Evolutionary conservation across 1,140 invertebrate genomes (phyloP).

Genomic region (Atopsyche davidsoni): DNA sequence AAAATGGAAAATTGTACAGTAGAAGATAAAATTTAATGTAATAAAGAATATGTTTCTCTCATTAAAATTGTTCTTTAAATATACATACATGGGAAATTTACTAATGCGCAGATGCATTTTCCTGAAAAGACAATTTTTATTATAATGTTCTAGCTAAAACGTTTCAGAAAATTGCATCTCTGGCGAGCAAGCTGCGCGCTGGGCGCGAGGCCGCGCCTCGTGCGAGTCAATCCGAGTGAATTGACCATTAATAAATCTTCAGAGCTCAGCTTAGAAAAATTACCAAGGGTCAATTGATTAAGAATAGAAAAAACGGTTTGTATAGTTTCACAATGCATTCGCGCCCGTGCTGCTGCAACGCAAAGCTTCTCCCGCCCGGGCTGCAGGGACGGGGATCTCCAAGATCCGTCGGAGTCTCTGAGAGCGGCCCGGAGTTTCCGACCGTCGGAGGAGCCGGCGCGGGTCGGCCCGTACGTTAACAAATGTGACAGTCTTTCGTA

Average conservation of each 20-base stretch:
- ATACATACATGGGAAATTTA: slow-evolving; percentile 28
- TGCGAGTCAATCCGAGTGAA: slow-evolving; percentile 16
- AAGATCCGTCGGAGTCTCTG: too few relatives aligned
- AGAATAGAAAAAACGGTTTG: slow-evolving; percentile 1
- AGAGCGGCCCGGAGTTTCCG: too few relatives aligned
- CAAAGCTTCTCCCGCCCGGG: too few relatives aligned
- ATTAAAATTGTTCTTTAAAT: slow-evolving; percentile 29
- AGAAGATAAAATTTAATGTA: slow-evolving; percentile 31
- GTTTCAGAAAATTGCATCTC: slow-evolving; percentile 27
- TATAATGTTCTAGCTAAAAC: slow-evolving; percentile 25
- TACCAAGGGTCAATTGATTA: slow-evolving; percentile 29
- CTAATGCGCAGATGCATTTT: slow-evolving; percentile 26
- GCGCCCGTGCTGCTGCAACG: too few relatives aligned
- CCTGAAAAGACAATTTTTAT: slow-evolving; percentile 24
- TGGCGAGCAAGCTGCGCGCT: slow-evolving; percentile 11
- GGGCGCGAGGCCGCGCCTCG: slow-evolving; percentile 8
- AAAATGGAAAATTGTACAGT: slow-evolving; percentile 33
- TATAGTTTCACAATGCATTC: slow-evolving; percentile 6
- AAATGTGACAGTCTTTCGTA: slow-evolving; percentile 30
- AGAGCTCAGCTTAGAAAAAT: slow-evolving; percentile 21
- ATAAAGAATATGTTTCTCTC: slow-evolving; percentile 29
- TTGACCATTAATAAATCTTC: slow-evolving; percentile 31
- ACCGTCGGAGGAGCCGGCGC: background rate
- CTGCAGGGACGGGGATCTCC: too few relatives aligned
- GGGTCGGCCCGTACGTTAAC: slow-evolving; percentile 17